Base-by-base conservation (phyloP, 2,888 invertebrate genomes). In the Piscicola geometra region DNA sequence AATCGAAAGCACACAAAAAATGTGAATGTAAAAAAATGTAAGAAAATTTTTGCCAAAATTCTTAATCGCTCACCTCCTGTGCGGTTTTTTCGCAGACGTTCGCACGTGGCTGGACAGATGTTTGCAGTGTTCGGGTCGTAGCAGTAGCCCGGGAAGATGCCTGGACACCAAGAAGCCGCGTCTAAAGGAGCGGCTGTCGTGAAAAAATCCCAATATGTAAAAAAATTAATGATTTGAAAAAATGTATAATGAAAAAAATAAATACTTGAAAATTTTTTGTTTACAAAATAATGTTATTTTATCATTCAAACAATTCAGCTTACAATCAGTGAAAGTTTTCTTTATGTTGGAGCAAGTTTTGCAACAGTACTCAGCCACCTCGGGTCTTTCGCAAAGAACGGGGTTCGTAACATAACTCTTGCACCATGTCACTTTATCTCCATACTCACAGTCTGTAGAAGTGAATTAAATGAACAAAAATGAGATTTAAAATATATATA, bases 361-460 rank as follows among this genome's bases (percentile, higher is more conserved):
- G 41, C 76, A 77, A 30, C 76, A 77, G 15, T 32, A 47, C 15
- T 33, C 25, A n/a, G 56, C 33, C 41, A 77, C 76, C 32, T 75
- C 76, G 35, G 74, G 28, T 33, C 64, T 35, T 21, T 74, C 28
- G 71, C 76, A 77, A 32, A 69, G 47, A 28, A 9, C 25, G 5
- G 60, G 33, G 1, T 47, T 56, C 50, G 76, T 47, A n/a, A 77
- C 66, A 28, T 77, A 77, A 47, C 28, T n/a, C 0, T 15, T n/a
- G 64, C 76, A 77, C 76, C 76, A 77, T 1, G 28, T n/a, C 25
- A 66, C 76, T 50, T 71, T 35, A 35, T 77, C 76, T 9, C 76
- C 76, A 36, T 77, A 74, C 64, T 75, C 75, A 41, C 76, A 77
- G 30, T 66, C 76, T 77, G 41, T 9, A 25, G 36, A 30, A 21